Evolutionary conservation across 1,140 invertebrate species (phyloP).

Genomic region (Zaprionus davidi): DNA sequence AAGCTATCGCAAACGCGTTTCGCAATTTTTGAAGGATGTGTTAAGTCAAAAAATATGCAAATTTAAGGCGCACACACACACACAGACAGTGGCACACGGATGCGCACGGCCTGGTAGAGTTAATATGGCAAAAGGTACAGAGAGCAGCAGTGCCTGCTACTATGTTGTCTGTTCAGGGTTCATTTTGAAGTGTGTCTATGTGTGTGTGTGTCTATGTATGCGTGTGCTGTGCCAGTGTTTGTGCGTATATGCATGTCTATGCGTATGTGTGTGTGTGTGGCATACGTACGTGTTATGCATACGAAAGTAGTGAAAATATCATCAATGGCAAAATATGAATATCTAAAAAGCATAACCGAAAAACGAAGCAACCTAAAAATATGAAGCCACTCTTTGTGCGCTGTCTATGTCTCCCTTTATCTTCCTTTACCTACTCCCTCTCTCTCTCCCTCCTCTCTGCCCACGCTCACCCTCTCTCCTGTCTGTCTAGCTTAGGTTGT

Average conservation of each 20-base stretch:
- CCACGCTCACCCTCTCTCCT: background rate
- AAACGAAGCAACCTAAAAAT: conserved; percentile 65
- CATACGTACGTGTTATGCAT: conserved; percentile 77
- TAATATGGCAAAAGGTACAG: conserved; percentile 61
- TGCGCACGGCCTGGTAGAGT: conserved; percentile 60
- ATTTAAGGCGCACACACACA: conserved; percentile 47
- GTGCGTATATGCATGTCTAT: too few species aligned
- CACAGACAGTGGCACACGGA: conserved; percentile 10
- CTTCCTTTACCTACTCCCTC: background rate
- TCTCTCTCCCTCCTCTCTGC: background rate
- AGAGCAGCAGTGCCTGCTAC: conserved; percentile 3
- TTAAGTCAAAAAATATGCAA: conserved; percentile 83
- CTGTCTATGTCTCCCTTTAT: conserved; percentile 16
- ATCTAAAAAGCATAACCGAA: conserved; percentile 80
- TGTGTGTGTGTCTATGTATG: conserved; percentile 26
- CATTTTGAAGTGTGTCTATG: background rate
- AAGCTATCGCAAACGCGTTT: conserved; percentile 81
- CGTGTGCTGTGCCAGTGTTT: background rate
- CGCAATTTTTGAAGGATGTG: conserved; percentile 82
- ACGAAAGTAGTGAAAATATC: conserved; percentile 82
- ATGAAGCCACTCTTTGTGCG: conserved; percentile 18
- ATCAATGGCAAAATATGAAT: conserved; percentile 82
- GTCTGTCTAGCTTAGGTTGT: background rate
- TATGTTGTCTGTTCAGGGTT: background rate
- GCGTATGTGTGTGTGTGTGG: conserved; percentile 24